A percentile compares a stretch with the other conserved stretches of the same genome.
These are phyloP conservation scores for Polymixis lichenea DNA, from an alignment of 2,888 invertebrate species.

Conservation along the genomic window DNA sequence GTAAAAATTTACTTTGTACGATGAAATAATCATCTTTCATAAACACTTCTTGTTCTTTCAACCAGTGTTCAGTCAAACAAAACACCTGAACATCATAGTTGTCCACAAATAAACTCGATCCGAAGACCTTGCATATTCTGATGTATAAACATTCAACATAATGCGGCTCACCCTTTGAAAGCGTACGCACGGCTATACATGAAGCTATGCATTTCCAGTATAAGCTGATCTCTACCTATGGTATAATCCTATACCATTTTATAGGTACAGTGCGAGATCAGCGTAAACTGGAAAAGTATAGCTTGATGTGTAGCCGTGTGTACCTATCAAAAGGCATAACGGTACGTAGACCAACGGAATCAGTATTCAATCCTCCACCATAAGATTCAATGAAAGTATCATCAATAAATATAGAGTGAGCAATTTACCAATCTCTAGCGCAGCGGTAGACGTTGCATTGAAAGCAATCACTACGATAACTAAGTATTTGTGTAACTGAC, in stretches of 20 bases:
- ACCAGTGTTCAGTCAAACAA: neutral
- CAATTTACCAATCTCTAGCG: neutral
- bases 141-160: constrained; percentile 1
- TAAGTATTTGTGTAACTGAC: neutral
- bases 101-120: neutral
- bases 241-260: no score
- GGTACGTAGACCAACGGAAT: neutral
- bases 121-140: neutral
- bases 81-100: neutral
- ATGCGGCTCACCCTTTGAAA: neutral
- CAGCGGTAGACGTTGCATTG: neutral
- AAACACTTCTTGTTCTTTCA: neutral
- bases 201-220: no score
- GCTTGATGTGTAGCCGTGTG: no score
- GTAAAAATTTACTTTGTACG: no score
- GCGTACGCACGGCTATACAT: no score
- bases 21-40: no score
- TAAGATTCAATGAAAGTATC: neutral
- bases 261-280: no score
- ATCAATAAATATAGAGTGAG: no score
- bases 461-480: neutral
- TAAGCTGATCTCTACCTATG: no score
- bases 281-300: no score
- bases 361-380: neutral
- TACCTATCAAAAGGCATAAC: neutral